A percentile compares a stretch with the other conserved stretches of the same genome.
phyloP scores from a whole-genome alignment of 2,113 vertebrate genomes.

The Aphyosemion australe region DNA sequence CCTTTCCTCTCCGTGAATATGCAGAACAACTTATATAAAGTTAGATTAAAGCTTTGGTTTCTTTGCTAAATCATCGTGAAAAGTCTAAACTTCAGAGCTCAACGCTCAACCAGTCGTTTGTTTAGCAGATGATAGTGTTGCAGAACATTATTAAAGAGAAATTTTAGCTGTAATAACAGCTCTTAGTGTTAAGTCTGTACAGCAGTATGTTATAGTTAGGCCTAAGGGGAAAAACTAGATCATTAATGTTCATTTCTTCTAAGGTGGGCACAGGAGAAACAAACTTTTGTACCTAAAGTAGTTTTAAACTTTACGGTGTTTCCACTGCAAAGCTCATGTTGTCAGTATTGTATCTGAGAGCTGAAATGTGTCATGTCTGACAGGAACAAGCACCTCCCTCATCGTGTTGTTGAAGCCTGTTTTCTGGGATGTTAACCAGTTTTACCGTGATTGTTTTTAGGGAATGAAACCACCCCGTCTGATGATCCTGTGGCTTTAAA shows the following conservation, averaged over 20 bases:
- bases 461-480: not conserved
- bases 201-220: conserved; percentile 44
- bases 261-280: conserved; percentile 24
- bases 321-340: conserved; percentile 28
- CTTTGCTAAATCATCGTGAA: conserved; percentile 38
- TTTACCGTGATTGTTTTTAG: not conserved
- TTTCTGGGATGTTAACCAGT: too few relatives aligned
- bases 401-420: too few relatives aligned
- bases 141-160: conserved; percentile 22
- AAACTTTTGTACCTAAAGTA: conserved; percentile 28
- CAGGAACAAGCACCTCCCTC: too few relatives aligned
- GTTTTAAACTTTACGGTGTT: conserved; percentile 40
- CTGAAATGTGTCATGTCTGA: conserved; percentile 13
- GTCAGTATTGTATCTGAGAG: not conserved
- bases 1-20: not conserved
- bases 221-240: conserved; percentile 17
- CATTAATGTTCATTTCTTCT: conserved; percentile 20
- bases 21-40: conserved; percentile 17
- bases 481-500: not conserved
- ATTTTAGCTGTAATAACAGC: conserved; percentile 19
- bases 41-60: conserved; percentile 29
- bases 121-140: conserved; percentile 16
- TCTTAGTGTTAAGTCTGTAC: conserved; percentile 37
- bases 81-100: conserved; percentile 30
- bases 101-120: conserved; percentile 11